Evolutionary conservation across 2,797 vertebrate genomes (phyloP).

Genomic region (Oceanodroma leucorhoa): DNA sequence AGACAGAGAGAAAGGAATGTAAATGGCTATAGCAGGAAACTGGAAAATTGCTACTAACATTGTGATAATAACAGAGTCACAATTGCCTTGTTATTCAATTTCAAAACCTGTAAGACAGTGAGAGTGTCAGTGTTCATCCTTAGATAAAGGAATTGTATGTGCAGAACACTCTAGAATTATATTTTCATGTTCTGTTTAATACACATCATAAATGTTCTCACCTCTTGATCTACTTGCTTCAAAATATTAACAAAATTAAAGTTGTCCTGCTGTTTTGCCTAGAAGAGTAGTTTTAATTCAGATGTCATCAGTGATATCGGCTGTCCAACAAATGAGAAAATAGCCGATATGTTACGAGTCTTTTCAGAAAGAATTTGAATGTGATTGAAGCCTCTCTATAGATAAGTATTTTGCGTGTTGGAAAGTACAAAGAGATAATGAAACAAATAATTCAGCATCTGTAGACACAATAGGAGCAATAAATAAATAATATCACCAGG

Average conservation of each 20-base stretch:
- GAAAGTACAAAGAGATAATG: slow-evolving; percentile 1
- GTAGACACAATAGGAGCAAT: background rate
- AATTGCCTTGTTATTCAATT: background rate
- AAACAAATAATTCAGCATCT: slow-evolving; percentile 12
- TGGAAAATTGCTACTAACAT: background rate
- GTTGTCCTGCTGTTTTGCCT: background rate
- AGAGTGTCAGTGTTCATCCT: background rate
- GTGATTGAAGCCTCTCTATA: background rate
- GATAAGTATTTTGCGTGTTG: background rate
- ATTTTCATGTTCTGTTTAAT: background rate
- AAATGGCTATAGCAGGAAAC: background rate
- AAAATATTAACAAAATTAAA: background rate
- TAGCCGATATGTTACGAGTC: background rate
- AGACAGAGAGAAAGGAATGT: background rate
- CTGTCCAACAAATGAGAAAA: background rate
- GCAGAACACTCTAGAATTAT: background rate
- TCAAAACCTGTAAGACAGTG: background rate
- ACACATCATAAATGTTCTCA: background rate
- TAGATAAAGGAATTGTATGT: background rate
- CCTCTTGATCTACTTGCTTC: background rate
- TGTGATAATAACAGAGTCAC: background rate
- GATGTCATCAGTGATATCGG: background rate
- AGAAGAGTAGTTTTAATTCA: background rate
- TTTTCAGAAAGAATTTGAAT: background rate
- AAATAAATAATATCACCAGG: slow-evolving; percentile 5